A percentile compares a stretch with the other conserved stretches of the same genome.
phyloP scores from a whole-genome alignment of 2,888 invertebrate species.

The Hermaeophaga mercurialis region DNA sequence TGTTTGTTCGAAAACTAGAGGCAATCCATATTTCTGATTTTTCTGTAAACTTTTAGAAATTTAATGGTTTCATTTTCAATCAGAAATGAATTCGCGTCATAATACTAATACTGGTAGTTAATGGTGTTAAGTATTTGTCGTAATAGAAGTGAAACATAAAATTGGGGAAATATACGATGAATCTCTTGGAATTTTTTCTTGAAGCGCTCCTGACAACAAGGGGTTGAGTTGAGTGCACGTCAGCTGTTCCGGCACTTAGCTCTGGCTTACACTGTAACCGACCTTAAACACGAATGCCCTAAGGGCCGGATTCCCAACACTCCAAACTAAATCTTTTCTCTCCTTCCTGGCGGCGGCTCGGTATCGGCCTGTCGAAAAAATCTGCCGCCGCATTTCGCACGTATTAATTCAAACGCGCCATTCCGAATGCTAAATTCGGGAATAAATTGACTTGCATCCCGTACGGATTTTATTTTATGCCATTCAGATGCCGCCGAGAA shows the following conservation, averaged over 20 bases:
- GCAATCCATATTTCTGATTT: too few species aligned
- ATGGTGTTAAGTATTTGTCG: too few species aligned
- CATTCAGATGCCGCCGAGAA: slow-evolving; percentile 40
- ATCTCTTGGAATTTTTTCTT: background rate
- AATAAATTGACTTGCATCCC: slow-evolving; percentile 53
- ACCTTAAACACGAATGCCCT: slow-evolving; percentile 43
- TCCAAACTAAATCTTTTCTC: slow-evolving; percentile 48
- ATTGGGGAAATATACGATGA: too few species aligned
- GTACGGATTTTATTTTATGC: slow-evolving; percentile 46
- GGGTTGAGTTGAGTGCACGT: slow-evolving; percentile 57
- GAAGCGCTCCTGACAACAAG: slow-evolving; percentile 33
- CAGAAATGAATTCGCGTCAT: too few species aligned
- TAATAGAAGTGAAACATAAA: too few species aligned
- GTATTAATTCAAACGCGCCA: slow-evolving; percentile 56
- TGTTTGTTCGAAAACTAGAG: too few species aligned
- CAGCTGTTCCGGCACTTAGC: slow-evolving; percentile 65
- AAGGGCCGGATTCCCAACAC: slow-evolving; percentile 44
- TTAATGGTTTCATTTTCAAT: too few species aligned
- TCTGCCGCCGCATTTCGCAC: slow-evolving; percentile 55
- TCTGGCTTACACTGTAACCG: slow-evolving; percentile 45
- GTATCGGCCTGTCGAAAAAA: slow-evolving; percentile 54
- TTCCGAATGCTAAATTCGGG: slow-evolving; percentile 52
- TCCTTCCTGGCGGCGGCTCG: slow-evolving; percentile 20
- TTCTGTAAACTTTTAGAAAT: too few species aligned
- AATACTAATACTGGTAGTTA: too few species aligned